Base-by-base conservation (phyloP, 2,113 vertebrate species). In the Bombycilla garrulus region DNA sequence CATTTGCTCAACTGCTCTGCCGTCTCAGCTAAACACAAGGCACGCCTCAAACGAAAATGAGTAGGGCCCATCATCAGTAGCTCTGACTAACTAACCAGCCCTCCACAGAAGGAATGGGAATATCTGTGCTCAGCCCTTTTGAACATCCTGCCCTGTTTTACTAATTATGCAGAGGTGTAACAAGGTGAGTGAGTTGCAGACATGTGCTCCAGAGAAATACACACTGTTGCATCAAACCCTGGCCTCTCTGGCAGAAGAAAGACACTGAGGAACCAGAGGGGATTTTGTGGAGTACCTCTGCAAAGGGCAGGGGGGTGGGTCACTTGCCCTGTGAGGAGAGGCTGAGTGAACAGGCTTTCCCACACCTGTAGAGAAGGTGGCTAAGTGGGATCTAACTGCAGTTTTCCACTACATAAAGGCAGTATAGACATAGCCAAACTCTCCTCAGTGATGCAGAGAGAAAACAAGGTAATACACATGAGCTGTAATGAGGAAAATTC, bases 111-210 rank as follows among this genome's bases (percentile, higher is more conserved):
- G 38, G 33, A 71, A 47, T 15, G 21, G 70, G 31, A 82, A 72
- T 33, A 12, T 42, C 28, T 50, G 33, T 33, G 17, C 44, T 72
- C 81, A 83, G 33, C 10, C 23, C 53, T 58, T 71, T 29, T 25
- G 22, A 85, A n/a, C 10, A 23, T 9, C 31, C 28, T 74, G 15
- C 3, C 28, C n/a, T 0, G 0, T 66, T 85, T 57, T 36, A 22
- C 31, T 45, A 66, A 85, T 28, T 40, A 28, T 0, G 0, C n/a
- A 66, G 47, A 12, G 12, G 6, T 47, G 29, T 48, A 60, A 81
- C 4, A 21, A 57, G 50, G 24, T 57, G 33, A 61, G 35, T 36
- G 28, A 14, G 15, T 26, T 64, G 22, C 42, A 48, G 42, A 35
- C 23, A 48, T 4, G 3, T 60, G 48, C 58, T 56, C 31, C 42